Base-by-base conservation (phyloP, 2,888 invertebrate genomes). In the Nasonovia ribisnigri region DNA sequence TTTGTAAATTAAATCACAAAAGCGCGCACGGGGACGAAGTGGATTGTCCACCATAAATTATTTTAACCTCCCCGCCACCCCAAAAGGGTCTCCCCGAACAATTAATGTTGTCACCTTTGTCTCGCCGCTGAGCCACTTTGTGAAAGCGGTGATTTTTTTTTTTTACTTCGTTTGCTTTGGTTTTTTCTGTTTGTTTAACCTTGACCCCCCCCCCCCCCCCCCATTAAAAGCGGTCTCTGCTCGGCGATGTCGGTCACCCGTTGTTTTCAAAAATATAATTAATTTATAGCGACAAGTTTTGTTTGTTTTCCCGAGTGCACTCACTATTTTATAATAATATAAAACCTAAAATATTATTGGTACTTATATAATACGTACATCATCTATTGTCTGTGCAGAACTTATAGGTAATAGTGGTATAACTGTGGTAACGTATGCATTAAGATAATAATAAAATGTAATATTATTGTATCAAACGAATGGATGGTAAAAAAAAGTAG, bases 71-170 rank as follows among this genome's bases (percentile, higher is more conserved):
- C 36, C n/a, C 93, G 42, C 86, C 90, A 48, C 67, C 51, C 26
- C 26, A 13, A 29, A 86, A 60, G 67, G 90, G 86, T 90, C 51
- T 67, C 86, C 67, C 90, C 67, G 51, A 90, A 93, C 90, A 93
- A 93, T 93, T 90, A 93, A 90, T 60, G 90, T 90, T 93, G 93
- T 93, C 90, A 93, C 93, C 93, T 93, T 93, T 93, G 93, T 90
- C 93, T 93, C 67, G 29, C 57, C 20, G n/a, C 51, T 36, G 60
- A 46, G 48, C 93, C 90, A 90, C 90, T 90, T 90, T 60, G 29
- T 48, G 26, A 84, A 60, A 84, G 24, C 90, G 0, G 43, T 54
- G 67, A 67, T 88, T 67, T 67, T 92, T 57, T 86, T 60, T 43
- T 60, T n/a, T 54, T 26, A 10, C 26, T 88, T 42, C 51, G 51